Evolutionary conservation across 2,113 vertebrate genomes (phyloP).

Genomic region (Coreoperca whiteheadi): DNA sequence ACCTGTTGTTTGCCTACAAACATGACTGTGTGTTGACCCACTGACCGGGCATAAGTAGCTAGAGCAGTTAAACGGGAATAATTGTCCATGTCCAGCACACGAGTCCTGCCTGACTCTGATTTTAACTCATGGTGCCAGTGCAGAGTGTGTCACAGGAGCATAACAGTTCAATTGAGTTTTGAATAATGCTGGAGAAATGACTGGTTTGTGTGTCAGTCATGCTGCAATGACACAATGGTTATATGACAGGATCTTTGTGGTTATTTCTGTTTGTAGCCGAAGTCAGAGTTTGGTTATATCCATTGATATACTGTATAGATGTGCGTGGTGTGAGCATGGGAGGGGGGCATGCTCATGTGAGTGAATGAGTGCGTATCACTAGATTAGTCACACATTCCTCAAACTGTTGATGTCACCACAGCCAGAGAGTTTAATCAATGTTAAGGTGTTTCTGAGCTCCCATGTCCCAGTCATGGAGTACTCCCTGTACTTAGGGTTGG

Average conservation of each 20-base stretch:
- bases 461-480: not conserved
- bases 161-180: not conserved
- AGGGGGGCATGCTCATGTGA: not conserved
- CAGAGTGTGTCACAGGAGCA: not conserved
- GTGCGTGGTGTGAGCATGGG: conserved; percentile 4
- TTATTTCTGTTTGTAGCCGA: not conserved
- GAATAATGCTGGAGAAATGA: not conserved
- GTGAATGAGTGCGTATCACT: conserved; percentile 1
- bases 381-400: conserved; percentile 18
- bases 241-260: not conserved
- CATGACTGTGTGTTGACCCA: conserved; percentile 7
- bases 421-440: conserved; percentile 37
- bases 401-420: conserved; percentile 6
- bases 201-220: not conserved
- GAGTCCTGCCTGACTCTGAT: not conserved
- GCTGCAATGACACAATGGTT: not conserved
- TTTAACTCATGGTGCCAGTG: not conserved
- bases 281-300: not conserved
- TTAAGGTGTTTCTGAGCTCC: not conserved
- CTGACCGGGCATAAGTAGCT: not conserved
- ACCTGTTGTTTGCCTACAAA: conserved; percentile 51
- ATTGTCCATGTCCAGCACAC: not conserved
- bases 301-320: not conserved
- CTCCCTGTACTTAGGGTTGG: not conserved
- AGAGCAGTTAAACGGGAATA: not conserved